A percentile compares a stretch with the other conserved stretches of the same genome.
Evolutionary conservation across 64 coral and sea anemone species (phyloP).

Genomic region (Platygyra sinensis): DNA sequence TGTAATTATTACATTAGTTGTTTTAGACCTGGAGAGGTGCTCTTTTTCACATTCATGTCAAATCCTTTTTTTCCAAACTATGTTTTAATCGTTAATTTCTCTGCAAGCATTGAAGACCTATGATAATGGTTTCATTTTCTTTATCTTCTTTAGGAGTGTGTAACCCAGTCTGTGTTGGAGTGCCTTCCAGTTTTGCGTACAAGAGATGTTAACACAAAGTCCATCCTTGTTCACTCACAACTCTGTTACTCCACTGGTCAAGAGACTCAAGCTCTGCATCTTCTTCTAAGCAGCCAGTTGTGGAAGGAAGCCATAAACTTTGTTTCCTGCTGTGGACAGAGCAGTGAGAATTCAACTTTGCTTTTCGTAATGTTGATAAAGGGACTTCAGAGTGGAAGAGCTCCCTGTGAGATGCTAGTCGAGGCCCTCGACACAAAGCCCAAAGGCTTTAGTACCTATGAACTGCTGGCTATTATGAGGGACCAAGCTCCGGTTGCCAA

Average conservation of each 20-base stretch:
- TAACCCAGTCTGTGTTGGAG: constrained; percentile 72
- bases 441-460: constrained; percentile 43
- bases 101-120: too few relatives aligned
- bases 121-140: not conserved
- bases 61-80: too few relatives aligned
- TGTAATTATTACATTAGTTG: too few relatives aligned
- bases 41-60: too few relatives aligned
- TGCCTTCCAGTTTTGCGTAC: constrained; percentile 69
- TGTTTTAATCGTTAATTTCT: too few relatives aligned
- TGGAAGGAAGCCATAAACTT: constrained; percentile 81
- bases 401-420: constrained; percentile 41
- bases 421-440: constrained; percentile 66
- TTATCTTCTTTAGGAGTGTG: constrained; percentile 43
- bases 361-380: constrained; percentile 85
- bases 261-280: constrained; percentile 70
- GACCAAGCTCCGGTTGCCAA: constrained; percentile 39
- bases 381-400: constrained; percentile 54
- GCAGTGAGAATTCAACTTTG: constrained; percentile 26
- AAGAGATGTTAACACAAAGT: constrained; percentile 29
- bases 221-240: constrained; percentile 61
- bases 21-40: too few relatives aligned
- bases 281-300: constrained; percentile 60
- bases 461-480: constrained; percentile 52
- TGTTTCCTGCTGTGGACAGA: constrained; percentile 37
- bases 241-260: constrained; percentile 77